Conservation (phyloP, 2,888 invertebrate species). For the Eupithecia subfuscata region DNA sequence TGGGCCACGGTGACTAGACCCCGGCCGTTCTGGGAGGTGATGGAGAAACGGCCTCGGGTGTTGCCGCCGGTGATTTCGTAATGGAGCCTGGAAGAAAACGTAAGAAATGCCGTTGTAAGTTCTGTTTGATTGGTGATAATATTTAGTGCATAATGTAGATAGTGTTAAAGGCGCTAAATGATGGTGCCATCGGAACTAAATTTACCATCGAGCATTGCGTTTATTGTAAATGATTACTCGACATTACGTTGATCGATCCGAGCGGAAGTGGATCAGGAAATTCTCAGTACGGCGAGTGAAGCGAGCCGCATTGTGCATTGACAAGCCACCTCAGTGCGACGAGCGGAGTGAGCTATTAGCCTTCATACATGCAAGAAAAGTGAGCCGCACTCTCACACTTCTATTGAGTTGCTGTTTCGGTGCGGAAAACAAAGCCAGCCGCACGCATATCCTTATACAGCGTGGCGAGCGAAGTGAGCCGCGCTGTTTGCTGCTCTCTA, state of each 20-base stretch:
- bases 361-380: neutral
- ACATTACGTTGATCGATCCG: no score
- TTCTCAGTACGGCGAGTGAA: neutral
- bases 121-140: neutral
- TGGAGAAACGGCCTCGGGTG: constrained; percentile 93
- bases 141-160: no score
- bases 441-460: neutral
- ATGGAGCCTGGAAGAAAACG: constrained; percentile 83
- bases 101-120: neutral
- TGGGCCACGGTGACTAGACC: constrained; percentile 95
- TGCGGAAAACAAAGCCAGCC: no score
- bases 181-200: no score
- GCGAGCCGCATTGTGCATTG: neutral
- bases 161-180: no score
- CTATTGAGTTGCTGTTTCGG: no score
- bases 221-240: no score
- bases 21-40: constrained; percentile 94
- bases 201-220: no score
- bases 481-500: neutral
- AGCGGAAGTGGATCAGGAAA: no score
- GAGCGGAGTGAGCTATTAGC: neutral
- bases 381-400: neutral
- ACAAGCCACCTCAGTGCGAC: neutral
- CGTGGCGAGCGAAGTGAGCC: neutral
- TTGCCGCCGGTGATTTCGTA: constrained; percentile 95